phyloP scores from a whole-genome alignment of 2,113 vertebrate genomes.

The Noturus placidus region DNA sequence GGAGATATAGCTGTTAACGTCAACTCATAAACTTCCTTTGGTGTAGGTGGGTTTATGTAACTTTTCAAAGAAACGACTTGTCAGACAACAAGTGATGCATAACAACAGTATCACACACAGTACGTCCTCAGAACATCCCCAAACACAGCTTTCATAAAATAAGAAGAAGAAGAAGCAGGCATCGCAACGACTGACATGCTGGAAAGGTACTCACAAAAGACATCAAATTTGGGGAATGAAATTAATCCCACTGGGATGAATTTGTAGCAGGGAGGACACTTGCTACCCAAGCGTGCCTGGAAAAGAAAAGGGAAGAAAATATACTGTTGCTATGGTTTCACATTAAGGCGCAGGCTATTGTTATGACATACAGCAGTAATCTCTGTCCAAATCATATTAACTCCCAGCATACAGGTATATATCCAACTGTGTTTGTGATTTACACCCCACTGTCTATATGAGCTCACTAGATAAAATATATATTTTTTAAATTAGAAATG shows the following conservation, averaged over 20 bases:
- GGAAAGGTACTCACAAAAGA: slow-evolving; percentile 22
- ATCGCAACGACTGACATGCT: slow-evolving; percentile 4
- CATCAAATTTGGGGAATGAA: slow-evolving; percentile 25
- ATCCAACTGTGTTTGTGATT: slow-evolving; percentile 1
- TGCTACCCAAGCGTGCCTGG: background rate
- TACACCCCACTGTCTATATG: background rate
- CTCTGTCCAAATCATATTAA: slow-evolving; percentile 41
- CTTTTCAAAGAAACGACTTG: slow-evolving; percentile 33
- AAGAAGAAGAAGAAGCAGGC: too few relatives aligned
- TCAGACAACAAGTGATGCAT: slow-evolving; percentile 29
- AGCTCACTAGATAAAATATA: background rate
- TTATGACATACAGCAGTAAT: slow-evolving; percentile 40
- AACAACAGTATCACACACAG: slow-evolving; percentile 5
- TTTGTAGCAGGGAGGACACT: slow-evolving; percentile 16
- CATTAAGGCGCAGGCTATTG: slow-evolving; percentile 21
- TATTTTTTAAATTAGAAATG: background rate
- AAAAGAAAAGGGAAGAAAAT: slow-evolving; percentile 2
- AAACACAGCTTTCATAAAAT: background rate
- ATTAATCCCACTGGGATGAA: slow-evolving; percentile 39
- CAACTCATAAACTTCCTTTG: slow-evolving; percentile 28
- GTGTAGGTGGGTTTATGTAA: slow-evolving; percentile 26
- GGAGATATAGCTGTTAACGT: slow-evolving; percentile 38
- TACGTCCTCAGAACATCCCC: background rate
- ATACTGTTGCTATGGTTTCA: slow-evolving; percentile 35
- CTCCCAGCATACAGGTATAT: background rate